These are phyloP conservation scores for Selene dorsalis DNA, from an alignment of 2,797 vertebrate species.

Conservation along the genomic window DNA sequence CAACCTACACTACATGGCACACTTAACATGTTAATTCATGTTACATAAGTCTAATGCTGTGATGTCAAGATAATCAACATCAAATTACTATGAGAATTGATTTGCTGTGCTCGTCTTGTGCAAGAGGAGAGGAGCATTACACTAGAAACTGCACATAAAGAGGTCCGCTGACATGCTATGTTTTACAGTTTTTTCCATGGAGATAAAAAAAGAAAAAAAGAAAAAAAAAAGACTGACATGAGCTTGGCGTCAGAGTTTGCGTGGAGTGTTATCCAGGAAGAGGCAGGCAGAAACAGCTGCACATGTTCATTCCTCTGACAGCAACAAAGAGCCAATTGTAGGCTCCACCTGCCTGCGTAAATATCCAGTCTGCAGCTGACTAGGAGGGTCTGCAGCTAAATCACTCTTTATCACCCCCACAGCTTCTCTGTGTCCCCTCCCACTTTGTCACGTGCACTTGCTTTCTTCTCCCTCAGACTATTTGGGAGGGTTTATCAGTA, in stretches of 20 bases:
- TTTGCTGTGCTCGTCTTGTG: slow-evolving; percentile 26
- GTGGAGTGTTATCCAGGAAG: slow-evolving; percentile 63
- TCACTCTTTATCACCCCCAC: slow-evolving; percentile 69
- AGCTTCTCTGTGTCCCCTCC: slow-evolving; percentile 61
- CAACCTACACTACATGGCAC: slow-evolving; percentile 14
- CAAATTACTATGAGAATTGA: slow-evolving; percentile 9
- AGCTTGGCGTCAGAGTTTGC: slow-evolving; percentile 66
- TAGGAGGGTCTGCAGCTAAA: slow-evolving; percentile 74
- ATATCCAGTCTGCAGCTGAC: slow-evolving; percentile 74
- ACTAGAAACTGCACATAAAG: slow-evolving; percentile 37
- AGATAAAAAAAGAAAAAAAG: slow-evolving; percentile 17
- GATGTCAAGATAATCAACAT: slow-evolving; percentile 36
- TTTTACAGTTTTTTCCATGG: slow-evolving; percentile 68
- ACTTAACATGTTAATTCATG: slow-evolving; percentile 41
- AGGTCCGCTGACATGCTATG: slow-evolving; percentile 27
- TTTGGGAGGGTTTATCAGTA: slow-evolving; percentile 75
- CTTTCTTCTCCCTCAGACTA: slow-evolving; percentile 56
- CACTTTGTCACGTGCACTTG: slow-evolving; percentile 74
- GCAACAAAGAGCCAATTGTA: slow-evolving; percentile 85
- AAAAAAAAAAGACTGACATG: slow-evolving; percentile 52
- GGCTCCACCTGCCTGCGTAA: slow-evolving; percentile 80
- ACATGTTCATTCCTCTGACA: slow-evolving; percentile 80
- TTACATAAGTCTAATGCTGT: slow-evolving; percentile 44
- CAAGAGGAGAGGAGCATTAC: slow-evolving; percentile 2
- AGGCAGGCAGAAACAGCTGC: slow-evolving; percentile 76